phyloP scores from a whole-genome alignment of 2,888 invertebrate species.

The Exephanes ischioxanthus region DNA sequence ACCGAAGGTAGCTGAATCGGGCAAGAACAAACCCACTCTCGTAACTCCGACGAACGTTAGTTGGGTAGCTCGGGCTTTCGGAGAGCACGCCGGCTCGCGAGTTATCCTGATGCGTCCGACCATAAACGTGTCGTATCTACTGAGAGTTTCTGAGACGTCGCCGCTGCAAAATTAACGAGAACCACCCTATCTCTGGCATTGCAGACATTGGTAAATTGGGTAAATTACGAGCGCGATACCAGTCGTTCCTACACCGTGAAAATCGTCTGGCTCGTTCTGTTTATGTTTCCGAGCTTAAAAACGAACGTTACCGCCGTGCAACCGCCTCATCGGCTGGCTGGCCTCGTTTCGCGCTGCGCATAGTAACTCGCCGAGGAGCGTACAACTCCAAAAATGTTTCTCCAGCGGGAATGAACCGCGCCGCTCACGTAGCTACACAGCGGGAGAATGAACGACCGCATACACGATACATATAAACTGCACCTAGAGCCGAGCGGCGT shows the following conservation, averaged over 20 bases:
- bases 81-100: neutral
- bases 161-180: constrained; percentile 37
- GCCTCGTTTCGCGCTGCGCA: constrained; percentile 21
- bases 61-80: neutral
- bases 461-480: neutral
- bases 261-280: constrained; percentile 23
- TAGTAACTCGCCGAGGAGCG: neutral
- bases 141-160: constrained; percentile 46
- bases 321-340: neutral
- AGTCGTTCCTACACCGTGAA: constrained; percentile 13
- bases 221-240: constrained; percentile 36
- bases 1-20: constrained; percentile 24
- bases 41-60: neutral
- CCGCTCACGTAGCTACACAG: neutral
- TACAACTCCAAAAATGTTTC: constrained; percentile 16
- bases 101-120: constrained; percentile 35
- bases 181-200: neutral
- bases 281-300: constrained; percentile 25
- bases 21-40: constrained; percentile 25
- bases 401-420: constrained; percentile 1
- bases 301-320: constrained; percentile 4
- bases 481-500: constrained; percentile 5
- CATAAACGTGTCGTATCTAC: constrained; percentile 64
- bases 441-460: constrained; percentile 7
- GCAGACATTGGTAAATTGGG: constrained; percentile 47